Evolutionary conservation across 2,888 invertebrate genomes (phyloP), one percentile per base, ranked within the genome.

Genomic region (Willowsia nigromaculata): DNA sequence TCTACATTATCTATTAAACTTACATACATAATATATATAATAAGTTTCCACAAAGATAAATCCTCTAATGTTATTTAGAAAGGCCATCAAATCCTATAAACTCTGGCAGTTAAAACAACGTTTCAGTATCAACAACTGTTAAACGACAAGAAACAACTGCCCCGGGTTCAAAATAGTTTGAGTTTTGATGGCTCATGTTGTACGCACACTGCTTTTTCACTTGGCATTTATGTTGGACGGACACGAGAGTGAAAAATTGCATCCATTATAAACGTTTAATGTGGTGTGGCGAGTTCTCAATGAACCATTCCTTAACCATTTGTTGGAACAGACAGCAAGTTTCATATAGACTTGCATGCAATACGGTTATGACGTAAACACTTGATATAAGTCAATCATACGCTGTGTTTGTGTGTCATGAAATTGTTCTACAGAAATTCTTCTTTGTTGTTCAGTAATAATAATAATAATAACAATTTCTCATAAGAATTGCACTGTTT

Each of bases 251-350:
- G 22, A 62, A 62, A 62, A 62, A 62, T 30, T 71, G 40, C 15
- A 71, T 37, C 43, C 33, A 71, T 47, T 76, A 76, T 9, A 47
- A 76, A 13, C 4, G 76, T 25, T 76, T 13, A 47, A 76, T 76
- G 43, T 76, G 43, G 40, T 76, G 47, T 76, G 76, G 27, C 25
- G 47, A 47, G 7, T 76, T 47, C 76, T 47, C 50, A 76, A 76
- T 76, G 43, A 40, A 25, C 43, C 18, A 76, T 47, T 43, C n/a
- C n/a, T n/a, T n/a, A n/a, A n/a, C n/a, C n/a, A n/a, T n/a, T 22
- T 27, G 13, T 15, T 22, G 15, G 22, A 43, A 47, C 22, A 27
- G 71, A 9, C 22, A n/a, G 5, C 11, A 7, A 18, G 33, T n/a
- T 37, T 9, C 6, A 68, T 37, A 65, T 11, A n/a, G n/a, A n/a